Percentiles rank a stretch among this genome's conserved stretches.
Evolutionary conservation across 2,113 vertebrate species (phyloP).

Genomic region (Dromiciops gliroides): DNA sequence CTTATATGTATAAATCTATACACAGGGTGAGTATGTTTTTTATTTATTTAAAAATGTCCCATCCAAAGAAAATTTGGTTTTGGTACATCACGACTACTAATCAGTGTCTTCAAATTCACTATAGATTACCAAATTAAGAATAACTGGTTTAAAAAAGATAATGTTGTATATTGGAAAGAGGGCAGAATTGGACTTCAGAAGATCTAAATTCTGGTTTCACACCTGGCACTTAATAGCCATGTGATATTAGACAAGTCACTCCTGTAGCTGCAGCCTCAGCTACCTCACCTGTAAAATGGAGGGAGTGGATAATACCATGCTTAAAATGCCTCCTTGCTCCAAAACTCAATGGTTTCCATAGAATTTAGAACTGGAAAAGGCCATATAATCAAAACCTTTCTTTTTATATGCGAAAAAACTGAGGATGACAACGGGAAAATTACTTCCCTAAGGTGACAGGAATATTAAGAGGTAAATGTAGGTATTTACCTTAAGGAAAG

Average conservation of each 20-base stretch:
- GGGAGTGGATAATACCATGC: neutral
- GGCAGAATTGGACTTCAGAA: neutral
- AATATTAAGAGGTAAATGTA: neutral
- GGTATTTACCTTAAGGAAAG: neutral
- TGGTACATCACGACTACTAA: constrained; percentile 13
- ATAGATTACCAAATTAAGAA: neutral
- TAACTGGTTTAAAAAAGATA: constrained; percentile 30
- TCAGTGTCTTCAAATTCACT: neutral
- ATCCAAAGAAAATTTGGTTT: constrained; percentile 25
- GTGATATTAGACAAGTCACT: constrained; percentile 8
- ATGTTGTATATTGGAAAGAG: neutral
- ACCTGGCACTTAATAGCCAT: neutral
- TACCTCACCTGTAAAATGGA: constrained; percentile 3
- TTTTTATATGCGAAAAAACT: neutral
- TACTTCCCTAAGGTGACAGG: neutral
- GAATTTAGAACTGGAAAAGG: neutral
- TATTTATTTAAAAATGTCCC: neutral
- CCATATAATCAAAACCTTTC: neutral
- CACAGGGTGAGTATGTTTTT: neutral
- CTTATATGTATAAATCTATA: neutral
- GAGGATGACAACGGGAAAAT: neutral
- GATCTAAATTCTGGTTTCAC: neutral
- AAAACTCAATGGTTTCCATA: constrained; percentile 32
- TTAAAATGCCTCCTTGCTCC: neutral
- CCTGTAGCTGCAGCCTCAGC: neutral